Base-by-base conservation (phyloP, 2,888 invertebrate genomes). In the Loripinus fragilis region DNA sequence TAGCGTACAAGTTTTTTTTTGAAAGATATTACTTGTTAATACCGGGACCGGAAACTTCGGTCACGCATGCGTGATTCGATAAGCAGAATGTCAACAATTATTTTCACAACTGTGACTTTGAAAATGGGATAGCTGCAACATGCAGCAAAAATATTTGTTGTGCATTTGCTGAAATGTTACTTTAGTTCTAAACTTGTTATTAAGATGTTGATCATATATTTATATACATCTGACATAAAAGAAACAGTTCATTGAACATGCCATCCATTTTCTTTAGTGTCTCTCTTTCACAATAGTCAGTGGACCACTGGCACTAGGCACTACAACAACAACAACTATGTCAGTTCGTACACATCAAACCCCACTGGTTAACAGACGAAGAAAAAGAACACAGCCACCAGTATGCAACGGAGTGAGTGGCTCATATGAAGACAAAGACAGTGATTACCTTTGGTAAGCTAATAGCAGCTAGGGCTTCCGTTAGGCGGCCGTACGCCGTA, bases 391-490 rank as follows among this genome's bases (percentile, higher is more conserved):
- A 15, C 89, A 91, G 60, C 91, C 93, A 17, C 90, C 92, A 8
- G 93, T 93, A n/a, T 91, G 86, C 71, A 90, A 89, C 79, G 91
- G 92, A 23, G 86, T 92, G 25, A 86, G 83, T 38, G 90, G 89
- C 48, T 89, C 92, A 0, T 93, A 90, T 75, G 92, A 92, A 80
- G 93, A 93, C 82, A 91, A 92, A 84, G 93, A 93, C 85, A 92
- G 89, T 84, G 92, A 93, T 81, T 93, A 90, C 81, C 86, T 92
- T 30, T 93, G 93, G 93, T 93, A 86, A 85, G 45, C 3, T 38
- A 38, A 8, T 38, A 38, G n/a, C n/a, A n/a, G n/a, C n/a, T n/a
- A n/a, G n/a, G n/a, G n/a, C n/a, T n/a, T n/a, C n/a, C n/a, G n/a
- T n/a, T n/a, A n/a, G n/a, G n/a, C n/a, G n/a, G n/a, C n/a, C n/a